Evolutionary conservation across 2,888 invertebrate species (phyloP).

Genomic region (Trachelus stipa): DNA sequence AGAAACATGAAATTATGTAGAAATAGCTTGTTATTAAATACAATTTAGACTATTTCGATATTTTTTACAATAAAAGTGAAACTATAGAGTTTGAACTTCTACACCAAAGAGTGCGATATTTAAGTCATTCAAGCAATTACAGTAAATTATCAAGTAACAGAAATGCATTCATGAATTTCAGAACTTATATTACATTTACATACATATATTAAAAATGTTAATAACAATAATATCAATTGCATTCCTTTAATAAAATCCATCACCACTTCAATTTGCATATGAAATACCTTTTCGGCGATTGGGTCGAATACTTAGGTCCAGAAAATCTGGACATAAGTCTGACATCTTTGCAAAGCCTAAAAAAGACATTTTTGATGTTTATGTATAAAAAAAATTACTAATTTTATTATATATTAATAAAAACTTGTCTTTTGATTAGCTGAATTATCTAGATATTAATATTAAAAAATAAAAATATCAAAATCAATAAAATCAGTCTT

Average conservation of each 20-base stretch:
- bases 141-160: too few relatives aligned
- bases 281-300: constrained; percentile 52
- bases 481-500: neutral
- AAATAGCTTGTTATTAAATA: neutral
- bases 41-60: too few relatives aligned
- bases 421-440: neutral
- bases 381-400: neutral
- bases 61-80: too few relatives aligned
- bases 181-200: neutral
- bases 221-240: neutral
- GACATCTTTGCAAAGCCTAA: constrained; percentile 52
- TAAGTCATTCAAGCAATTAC: too few relatives aligned
- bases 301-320: constrained; percentile 54
- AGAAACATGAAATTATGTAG: neutral
- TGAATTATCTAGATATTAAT: neutral
- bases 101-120: too few relatives aligned
- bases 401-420: neutral
- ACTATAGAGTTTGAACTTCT: too few relatives aligned
- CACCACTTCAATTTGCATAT: constrained; percentile 12
- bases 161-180: too few relatives aligned
- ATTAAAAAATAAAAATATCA: neutral
- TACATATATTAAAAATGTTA: neutral
- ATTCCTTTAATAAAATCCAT: neutral
- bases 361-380: constrained; percentile 14
- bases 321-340: constrained; percentile 51